Evolutionary conservation across 1,140 invertebrate genomes (phyloP), one percentile per base, ranked within the genome.

Genomic region (Mesaphorura yosii): DNA sequence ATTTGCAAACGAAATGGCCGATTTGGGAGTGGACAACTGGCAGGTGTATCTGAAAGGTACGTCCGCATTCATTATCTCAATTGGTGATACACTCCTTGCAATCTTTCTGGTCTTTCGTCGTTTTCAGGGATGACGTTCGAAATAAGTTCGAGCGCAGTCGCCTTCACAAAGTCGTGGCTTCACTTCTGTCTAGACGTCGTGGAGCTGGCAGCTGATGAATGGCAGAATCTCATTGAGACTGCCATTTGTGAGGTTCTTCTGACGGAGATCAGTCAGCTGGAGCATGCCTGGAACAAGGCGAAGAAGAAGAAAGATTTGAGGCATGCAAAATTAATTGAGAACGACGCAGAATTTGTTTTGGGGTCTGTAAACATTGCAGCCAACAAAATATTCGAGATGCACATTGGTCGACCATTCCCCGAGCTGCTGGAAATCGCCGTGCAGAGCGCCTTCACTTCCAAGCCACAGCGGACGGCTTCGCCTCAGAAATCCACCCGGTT

Each of bases 131-230:
- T 53, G 60, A 80, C 78, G 73, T 69, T 85, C n/a, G 70, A 75
- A 17, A 66, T 87, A 49, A 85, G 83, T 0, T 70, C 71, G 57
- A 86, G 82, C 64, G 84, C 78, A 12, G 65, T 83, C 15, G 72
- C 79, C 34, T 87, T 87, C 66, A 75, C 77, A 14, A 83, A 79
- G 66, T 67, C 79, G 15, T 83, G 77, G 61, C 63, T 84, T 12
- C 72, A 73, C 23, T 70, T 85, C 37, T 62, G 83, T 3, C 76
- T 82, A 37, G 83, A 86, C 66, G 76, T 83, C 56, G 65, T 86
- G 44, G 77, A 77, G 51, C 67, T 87, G 6, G 72, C 75, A 60
- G 80, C 76, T 1, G 72, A 75, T 1, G 79, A 84, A 65, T 71
- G 81, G 41, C 71, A 82, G 49, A 66, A 73, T 42, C 70, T 77